Evolutionary conservation across 2,113 vertebrate genomes (phyloP).

Genomic region (Sprattus sprattus): DNA sequence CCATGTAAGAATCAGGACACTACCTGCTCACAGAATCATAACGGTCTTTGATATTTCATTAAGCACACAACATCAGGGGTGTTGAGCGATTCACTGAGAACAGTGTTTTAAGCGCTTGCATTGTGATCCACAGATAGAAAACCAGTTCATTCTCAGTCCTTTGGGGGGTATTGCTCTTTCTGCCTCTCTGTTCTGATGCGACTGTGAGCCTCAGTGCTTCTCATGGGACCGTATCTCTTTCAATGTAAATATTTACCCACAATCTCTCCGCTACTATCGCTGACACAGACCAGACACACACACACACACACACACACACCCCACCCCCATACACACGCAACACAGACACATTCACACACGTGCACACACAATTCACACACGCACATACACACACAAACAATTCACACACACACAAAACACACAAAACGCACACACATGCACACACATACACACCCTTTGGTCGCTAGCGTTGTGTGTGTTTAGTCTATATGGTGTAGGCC

Average conservation of each 20-base stretch:
- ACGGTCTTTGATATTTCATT: no score
- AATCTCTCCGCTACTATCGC: slow-evolving; percentile 50
- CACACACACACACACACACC: slow-evolving; percentile 31
- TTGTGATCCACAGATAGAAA: neutral
- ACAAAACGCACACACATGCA: neutral
- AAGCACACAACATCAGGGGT: no score
- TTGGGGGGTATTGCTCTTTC: no score
- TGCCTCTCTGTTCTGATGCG: neutral
- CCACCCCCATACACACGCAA: neutral
- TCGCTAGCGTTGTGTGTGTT: no score
- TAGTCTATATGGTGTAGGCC: no score
- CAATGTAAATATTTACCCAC: slow-evolving; percentile 58
- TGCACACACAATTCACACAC: neutral
- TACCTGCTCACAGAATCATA: no score
- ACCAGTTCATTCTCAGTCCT: no score
- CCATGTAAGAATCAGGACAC: no score
- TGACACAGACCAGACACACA: slow-evolving; percentile 46
- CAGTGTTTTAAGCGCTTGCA: no score
- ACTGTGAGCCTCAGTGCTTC: slow-evolving; percentile 20
- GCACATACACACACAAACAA: neutral
- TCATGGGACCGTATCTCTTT: slow-evolving; percentile 26
- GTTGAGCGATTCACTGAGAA: no score
- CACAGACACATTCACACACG: neutral
- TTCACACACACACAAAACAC: neutral
- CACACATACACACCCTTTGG: neutral